Evolutionary conservation across 2,888 invertebrate species (phyloP).

Genomic region (Aphidius colemani): DNA sequence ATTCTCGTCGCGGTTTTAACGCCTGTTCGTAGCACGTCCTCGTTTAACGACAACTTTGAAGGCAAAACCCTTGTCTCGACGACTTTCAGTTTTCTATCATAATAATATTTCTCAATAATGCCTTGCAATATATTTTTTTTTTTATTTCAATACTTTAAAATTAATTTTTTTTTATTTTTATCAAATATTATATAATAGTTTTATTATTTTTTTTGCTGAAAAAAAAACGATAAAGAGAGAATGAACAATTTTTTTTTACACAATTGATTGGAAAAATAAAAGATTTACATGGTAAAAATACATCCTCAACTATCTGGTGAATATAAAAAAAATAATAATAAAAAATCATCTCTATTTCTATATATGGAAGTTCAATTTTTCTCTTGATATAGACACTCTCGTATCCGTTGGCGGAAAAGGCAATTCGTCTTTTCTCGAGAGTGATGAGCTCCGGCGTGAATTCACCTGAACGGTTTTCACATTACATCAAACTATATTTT

Average conservation of each 20-base stretch:
- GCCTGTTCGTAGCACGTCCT: slow-evolving; percentile 22
- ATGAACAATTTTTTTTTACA: no score
- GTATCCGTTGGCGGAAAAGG: slow-evolving; percentile 7
- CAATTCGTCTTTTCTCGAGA: slow-evolving; percentile 31
- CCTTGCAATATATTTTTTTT: not conserved
- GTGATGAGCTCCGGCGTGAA: slow-evolving; percentile 29
- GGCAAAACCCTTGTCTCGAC: slow-evolving; percentile 33
- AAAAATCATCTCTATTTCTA: not conserved
- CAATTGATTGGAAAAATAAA: no score
- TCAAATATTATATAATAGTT: no score
- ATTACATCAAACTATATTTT: not conserved
- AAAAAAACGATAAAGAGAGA: no score
- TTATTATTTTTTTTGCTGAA: no score
- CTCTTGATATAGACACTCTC: slow-evolving; percentile 14
- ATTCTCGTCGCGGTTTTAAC: slow-evolving; percentile 23
- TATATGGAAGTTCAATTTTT: slow-evolving; percentile 9
- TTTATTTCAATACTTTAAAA: not conserved
- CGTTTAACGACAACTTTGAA: slow-evolving; percentile 25
- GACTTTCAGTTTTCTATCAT: slow-evolving; percentile 35
- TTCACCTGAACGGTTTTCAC: slow-evolving; percentile 2
- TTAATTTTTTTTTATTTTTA: no score
- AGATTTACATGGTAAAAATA: no score
- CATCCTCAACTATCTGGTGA: no score
- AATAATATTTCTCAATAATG: slow-evolving; percentile 19
- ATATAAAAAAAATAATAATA: no score